phyloP scores from a whole-genome alignment of 1,140 invertebrate genomes.

The Orchestia grillus region DNA sequence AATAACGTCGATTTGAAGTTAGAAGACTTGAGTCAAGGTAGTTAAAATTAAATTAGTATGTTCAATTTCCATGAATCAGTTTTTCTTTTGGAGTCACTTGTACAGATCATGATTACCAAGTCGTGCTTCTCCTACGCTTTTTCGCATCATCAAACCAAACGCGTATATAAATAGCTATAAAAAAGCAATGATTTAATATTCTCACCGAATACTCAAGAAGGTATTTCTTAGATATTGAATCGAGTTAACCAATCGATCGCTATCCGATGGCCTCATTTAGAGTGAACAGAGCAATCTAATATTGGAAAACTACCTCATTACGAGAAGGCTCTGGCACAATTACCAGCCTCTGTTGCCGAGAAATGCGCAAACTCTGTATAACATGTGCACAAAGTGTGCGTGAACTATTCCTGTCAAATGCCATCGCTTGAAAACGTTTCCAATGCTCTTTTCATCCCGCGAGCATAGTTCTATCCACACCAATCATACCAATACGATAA shows the following conservation, averaged over 20 bases:
- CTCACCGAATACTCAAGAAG: background rate
- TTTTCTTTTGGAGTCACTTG: too few species aligned
- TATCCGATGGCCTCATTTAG: background rate
- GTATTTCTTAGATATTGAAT: background rate
- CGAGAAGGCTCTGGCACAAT: background rate
- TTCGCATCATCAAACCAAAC: too few species aligned
- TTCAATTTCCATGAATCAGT: too few species aligned
- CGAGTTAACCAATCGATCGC: background rate
- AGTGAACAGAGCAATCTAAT: background rate
- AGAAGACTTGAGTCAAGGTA: too few species aligned
- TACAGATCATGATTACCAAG: too few species aligned
- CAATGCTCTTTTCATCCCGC: background rate
- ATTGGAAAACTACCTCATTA: background rate
- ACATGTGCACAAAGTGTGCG: background rate
- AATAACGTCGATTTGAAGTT: too few species aligned
- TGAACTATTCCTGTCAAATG: background rate
- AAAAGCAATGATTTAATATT: background rate
- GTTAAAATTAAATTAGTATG: too few species aligned
- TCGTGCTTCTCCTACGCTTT: too few species aligned
- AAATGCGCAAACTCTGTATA: background rate
- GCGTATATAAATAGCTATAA: background rate
- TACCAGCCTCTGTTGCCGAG: background rate
- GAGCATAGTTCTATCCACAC: too few species aligned
- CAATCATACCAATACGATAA: too few species aligned
- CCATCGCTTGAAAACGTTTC: background rate